These are phyloP conservation scores for Papilio helenus DNA, from an alignment of 1,140 invertebrate species.

Conservation along the genomic window DNA sequence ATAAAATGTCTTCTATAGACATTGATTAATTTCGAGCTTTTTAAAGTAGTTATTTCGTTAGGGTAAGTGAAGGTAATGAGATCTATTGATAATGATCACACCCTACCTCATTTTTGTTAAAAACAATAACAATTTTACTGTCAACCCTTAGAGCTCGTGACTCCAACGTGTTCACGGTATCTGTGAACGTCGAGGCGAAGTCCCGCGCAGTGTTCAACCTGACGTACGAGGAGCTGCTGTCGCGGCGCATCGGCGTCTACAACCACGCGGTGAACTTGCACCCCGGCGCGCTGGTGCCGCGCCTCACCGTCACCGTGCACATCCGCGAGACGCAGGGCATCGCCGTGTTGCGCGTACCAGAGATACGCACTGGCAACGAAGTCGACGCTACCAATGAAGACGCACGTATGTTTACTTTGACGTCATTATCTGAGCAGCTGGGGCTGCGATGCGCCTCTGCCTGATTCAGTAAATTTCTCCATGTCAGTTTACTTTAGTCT, in stretches of 20 bases:
- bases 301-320: slow-evolving; percentile 84
- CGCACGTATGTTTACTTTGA: slow-evolving; percentile 64
- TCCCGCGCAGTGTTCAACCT: slow-evolving; percentile 85
- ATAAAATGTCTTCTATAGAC: no score
- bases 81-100: not conserved
- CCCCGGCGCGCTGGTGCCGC: slow-evolving; percentile 84
- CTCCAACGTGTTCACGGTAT: slow-evolving; percentile 85
- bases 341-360: slow-evolving; percentile 82
- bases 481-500: no score
- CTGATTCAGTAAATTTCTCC: no score
- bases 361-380: slow-evolving; percentile 85
- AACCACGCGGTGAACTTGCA: slow-evolving; percentile 85
- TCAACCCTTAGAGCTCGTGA: slow-evolving; percentile 83
- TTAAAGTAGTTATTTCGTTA: no score
- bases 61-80: not conserved
- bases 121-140: not conserved
- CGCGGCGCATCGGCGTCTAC: slow-evolving; percentile 84
- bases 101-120: slow-evolving; percentile 32
- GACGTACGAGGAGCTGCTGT: slow-evolving; percentile 86
- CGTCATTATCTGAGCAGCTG: not conserved
- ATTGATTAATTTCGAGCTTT: no score
- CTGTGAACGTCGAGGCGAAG: slow-evolving; percentile 85
- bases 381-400: slow-evolving; percentile 80
- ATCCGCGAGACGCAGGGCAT: slow-evolving; percentile 84
- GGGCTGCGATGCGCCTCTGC: no score